Evolutionary conservation across 2,888 invertebrate genomes (phyloP), one percentile per base, ranked within the genome.

Genomic region (Rhyacophila evoluta): DNA sequence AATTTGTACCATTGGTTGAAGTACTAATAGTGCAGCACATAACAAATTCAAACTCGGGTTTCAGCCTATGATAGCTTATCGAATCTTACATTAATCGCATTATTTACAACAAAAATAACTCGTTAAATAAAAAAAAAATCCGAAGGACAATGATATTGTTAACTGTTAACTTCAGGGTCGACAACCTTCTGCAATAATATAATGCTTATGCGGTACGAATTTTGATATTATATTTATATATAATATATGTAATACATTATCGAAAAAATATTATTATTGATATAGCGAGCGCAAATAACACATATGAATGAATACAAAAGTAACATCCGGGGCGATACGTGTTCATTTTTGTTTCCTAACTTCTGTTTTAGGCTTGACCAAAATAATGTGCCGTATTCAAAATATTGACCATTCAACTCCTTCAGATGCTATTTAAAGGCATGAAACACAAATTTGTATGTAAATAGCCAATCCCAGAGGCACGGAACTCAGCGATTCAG

Each of bases 321-420:
- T 19, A 55, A 55, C 55, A 55, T 55, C 55, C 55, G 55, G 19
- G 12, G 12, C 55, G 2, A 8, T 55, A 55, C 55, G 55, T 55
- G 55, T 55, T 8, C 12, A 55, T 55, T 55, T 15, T 55, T 19
- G 19, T 55, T 55, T 55, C 55, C 55, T 55, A 55, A 15, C 55
- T 25, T 55, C 55, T 55, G 55, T 55, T 55, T 55, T 55, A 12
- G 55, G 55, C 25, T 19, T 55, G 55, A 19, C 55, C 55, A 55
- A 25, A 55, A 8, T 55, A 19, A 55, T 19, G 55, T 55, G 55
- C 15, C 15, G 19, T 19, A 55, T 55, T 55, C 19, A 55, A 55
- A 55, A 55, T 55, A 55, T 55, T 55, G 55, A 55, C 55, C 55
- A 55, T 55, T 25, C 55, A 55, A 55, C 25, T 55, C 55, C 0